Evolutionary conservation across 2,888 invertebrate species (phyloP).

Genomic region (Euphydryas editha): DNA sequence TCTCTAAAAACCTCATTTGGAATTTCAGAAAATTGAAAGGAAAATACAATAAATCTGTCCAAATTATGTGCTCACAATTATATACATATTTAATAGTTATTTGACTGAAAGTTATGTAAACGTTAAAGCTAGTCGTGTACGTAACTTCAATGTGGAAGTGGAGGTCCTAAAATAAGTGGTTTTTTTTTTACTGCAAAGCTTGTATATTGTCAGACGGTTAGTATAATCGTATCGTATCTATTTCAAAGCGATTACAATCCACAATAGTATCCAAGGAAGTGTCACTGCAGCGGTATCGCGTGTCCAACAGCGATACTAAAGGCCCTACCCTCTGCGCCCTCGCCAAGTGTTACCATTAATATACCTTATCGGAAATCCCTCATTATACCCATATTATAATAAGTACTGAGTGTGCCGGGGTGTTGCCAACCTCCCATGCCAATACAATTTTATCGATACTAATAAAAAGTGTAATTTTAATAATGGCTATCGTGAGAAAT

Average conservation of each 20-base stretch:
- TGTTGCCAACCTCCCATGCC: slow-evolving; percentile 24
- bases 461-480: background rate
- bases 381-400: slow-evolving; percentile 54
- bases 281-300: slow-evolving; percentile 67
- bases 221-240: slow-evolving; percentile 8
- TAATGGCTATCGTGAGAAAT: background rate
- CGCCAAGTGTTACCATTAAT: slow-evolving; percentile 75
- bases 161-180: too few species aligned
- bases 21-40: too few species aligned
- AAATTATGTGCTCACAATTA: too few species aligned
- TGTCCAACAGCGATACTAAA: slow-evolving; percentile 51
- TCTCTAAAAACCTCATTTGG: too few species aligned
- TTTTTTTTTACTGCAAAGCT: background rate
- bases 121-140: too few species aligned
- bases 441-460: slow-evolving; percentile 23
- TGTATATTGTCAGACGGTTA: slow-evolving; percentile 6
- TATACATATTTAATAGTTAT: too few species aligned
- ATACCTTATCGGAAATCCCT: slow-evolving; percentile 48
- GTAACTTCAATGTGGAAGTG: too few species aligned
- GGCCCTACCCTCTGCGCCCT: slow-evolving; percentile 50
- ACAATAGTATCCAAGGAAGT: slow-evolving; percentile 42
- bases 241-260: slow-evolving; percentile 9
- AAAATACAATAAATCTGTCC: too few species aligned
- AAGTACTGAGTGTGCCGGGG: slow-evolving; percentile 63
- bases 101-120: too few species aligned